These are phyloP conservation scores for Zosterops pallidus DNA, from an alignment of 2,113 vertebrate genomes.

Conservation along the genomic window DNA sequence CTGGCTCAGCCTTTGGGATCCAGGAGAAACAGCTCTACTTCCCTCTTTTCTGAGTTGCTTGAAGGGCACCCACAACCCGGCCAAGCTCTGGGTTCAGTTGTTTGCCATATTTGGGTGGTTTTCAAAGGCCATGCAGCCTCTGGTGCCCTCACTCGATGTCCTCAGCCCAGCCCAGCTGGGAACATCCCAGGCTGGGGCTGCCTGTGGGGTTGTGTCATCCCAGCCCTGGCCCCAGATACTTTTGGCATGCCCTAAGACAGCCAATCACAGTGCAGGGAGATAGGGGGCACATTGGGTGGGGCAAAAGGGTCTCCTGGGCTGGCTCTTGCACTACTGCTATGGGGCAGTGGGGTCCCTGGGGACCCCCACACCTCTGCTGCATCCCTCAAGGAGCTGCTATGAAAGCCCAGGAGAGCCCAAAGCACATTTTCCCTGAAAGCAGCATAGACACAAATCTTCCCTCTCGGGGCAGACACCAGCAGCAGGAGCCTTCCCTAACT, in stretches of 20 bases:
- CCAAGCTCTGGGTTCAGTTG: not conserved
- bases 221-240: not conserved
- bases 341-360: not conserved
- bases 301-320: not conserved
- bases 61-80: not conserved
- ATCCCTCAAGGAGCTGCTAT: not conserved
- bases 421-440: not conserved
- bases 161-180: not conserved
- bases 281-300: rapidly evolving
- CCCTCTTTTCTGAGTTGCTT: not conserved
- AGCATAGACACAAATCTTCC: not conserved
- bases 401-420: not conserved
- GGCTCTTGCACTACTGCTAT: not conserved
- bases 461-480: rapidly evolving
- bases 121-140: not conserved
- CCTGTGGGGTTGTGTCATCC: not conserved
- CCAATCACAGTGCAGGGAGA: rapidly evolving
- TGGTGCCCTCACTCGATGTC: rapidly evolving
- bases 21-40: not conserved
- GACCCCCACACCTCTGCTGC: not conserved
- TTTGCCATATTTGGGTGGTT: not conserved
- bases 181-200: not conserved
- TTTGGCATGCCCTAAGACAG: not conserved
- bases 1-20: not conserved
- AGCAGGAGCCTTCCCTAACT: not conserved